These are phyloP conservation scores for Anguilla rostrata DNA, from an alignment of 2,113 vertebrate genomes.

Conservation along the genomic window DNA sequence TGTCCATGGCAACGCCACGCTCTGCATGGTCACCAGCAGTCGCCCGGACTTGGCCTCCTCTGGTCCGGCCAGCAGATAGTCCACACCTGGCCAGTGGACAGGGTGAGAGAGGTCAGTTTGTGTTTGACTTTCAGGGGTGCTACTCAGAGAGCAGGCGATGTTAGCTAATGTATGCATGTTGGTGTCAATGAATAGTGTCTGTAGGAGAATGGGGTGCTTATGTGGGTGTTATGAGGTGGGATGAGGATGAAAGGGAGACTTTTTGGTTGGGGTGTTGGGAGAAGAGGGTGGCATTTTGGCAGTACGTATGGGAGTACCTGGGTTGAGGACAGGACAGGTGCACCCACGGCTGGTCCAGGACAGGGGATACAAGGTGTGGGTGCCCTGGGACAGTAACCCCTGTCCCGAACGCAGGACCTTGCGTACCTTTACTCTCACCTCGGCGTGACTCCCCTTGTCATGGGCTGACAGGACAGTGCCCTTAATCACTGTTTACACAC, in stretches of 20 bases:
- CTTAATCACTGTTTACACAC: conserved; percentile 74
- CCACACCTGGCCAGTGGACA: conserved; percentile 63
- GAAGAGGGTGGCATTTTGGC: background rate
- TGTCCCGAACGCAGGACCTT: conserved; percentile 78
- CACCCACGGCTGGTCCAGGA: conserved; percentile 87
- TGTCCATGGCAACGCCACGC: conserved; percentile 81
- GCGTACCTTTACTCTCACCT: conserved; percentile 81
- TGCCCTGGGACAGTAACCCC: conserved; percentile 68
- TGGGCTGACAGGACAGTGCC: conserved; percentile 84
- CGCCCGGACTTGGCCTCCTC: conserved; percentile 74
- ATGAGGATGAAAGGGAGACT: background rate
- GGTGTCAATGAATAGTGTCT: background rate
- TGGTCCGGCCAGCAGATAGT: conserved; percentile 83
- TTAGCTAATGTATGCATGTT: background rate
- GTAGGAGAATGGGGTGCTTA: background rate
- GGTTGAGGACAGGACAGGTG: conserved; percentile 87
- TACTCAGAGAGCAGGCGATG: background rate
- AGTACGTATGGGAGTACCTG: conserved; percentile 62
- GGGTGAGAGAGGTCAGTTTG: background rate
- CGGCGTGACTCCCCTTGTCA: conserved; percentile 87
- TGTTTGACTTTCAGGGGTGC: background rate
- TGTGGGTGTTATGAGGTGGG: background rate
- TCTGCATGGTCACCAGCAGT: conserved; percentile 84
- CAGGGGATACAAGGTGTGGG: conserved; percentile 78
- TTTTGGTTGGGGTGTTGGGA: background rate